Base-by-base conservation (phyloP, 1,140 invertebrate genomes). In the Aphaenogaster ashmeadi region DNA sequence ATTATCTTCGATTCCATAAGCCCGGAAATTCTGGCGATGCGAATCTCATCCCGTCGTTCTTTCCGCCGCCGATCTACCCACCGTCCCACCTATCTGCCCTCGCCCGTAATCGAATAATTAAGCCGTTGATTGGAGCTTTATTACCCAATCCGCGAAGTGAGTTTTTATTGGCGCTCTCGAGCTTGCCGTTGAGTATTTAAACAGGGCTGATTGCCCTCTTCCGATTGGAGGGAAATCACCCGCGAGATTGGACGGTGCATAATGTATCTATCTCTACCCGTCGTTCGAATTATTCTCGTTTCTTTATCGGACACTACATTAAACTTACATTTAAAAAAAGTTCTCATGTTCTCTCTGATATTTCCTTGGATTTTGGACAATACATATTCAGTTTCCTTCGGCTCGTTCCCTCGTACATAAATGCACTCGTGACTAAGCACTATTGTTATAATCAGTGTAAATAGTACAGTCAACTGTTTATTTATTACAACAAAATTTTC, bases 41-140 rank as follows among this genome's bases (percentile, higher is more conserved):
- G 58, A 64, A 80, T 60, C 84, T 88, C 89, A 64, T 64, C 75
- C n/a, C 44, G 7, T 52, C 86, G 47, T 38, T 75, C 87, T 47
- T 62, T 41, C 15, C 66, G 47, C 50, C 36, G 47, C 62, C 66
- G 62, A 33, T 81, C 86, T 66, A n/a, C 58, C 72, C 80, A 47
- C 13, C 52, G 79, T 56, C 50, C 60, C 71, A 50, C 67, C 79
- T 71, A 44, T 36, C 66, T 38, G 78, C 54, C 79, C 33, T 62
- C 52, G 56, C 33, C 60, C 86, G 91, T 95, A 95, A 95, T 95
- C 95, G 94, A 95, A 95, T 95, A 95, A 95, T 95, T 95, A 95
- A 95, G 94, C 94, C 93, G 93, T 95, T 95, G 95, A 95, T 95
- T 95, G 94, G 93, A 94, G 94, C 94, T 95, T 95, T 95, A 95